Evolutionary conservation across 2,797 vertebrate species (phyloP).

Genomic region (Sebastes goodei): DNA sequence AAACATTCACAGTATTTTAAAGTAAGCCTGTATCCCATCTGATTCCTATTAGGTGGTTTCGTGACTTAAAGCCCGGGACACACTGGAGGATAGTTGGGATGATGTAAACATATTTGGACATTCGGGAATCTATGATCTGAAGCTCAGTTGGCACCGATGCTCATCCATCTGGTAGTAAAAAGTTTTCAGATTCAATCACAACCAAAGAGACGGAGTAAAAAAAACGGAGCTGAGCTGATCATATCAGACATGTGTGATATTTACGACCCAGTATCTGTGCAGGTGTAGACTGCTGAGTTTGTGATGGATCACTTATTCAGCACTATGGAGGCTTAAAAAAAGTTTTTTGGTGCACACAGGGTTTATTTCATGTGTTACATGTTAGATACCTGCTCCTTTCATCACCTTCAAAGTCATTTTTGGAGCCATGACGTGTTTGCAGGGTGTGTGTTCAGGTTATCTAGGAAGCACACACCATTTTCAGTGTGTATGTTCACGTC

Average conservation of each 20-base stretch:
- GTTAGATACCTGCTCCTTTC: not conserved
- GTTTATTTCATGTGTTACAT: not conserved
- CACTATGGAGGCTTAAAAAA: not conserved
- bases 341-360: not conserved
- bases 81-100: not conserved
- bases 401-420: not conserved
- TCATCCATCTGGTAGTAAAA: conserved; percentile 2
- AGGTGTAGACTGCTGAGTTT: not conserved
- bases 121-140: not conserved
- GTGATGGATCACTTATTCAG: not conserved
- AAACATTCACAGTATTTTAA: conserved; percentile 14
- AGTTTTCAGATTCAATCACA: conserved; percentile 13
- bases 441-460: not conserved
- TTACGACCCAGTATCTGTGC: not conserved
- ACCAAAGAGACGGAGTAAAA: not conserved
- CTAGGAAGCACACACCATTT: not conserved
- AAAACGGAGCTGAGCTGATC: conserved; percentile 1
- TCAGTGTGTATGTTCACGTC: not conserved
- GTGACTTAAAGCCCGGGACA: not conserved
- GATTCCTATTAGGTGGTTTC: conserved; percentile 15
- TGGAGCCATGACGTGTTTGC: not conserved
- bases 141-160: not conserved
- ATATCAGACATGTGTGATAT: conserved; percentile 12
- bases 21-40: not conserved
- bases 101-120: conserved; percentile 21